Evolutionary conservation across 2,113 vertebrate genomes (phyloP).

Genomic region (Takifugu flavidus): DNA sequence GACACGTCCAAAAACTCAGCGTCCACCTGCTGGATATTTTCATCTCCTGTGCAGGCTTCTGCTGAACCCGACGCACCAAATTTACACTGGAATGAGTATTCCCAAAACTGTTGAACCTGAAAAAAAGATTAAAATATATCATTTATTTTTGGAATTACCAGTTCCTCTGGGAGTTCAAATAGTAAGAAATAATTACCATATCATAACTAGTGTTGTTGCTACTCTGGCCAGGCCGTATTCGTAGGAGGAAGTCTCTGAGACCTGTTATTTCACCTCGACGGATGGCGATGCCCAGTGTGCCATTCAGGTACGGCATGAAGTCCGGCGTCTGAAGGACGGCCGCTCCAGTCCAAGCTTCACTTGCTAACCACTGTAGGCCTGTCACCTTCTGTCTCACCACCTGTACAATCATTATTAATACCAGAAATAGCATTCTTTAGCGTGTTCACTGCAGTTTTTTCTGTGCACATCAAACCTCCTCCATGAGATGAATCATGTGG

Average conservation of each 20-base stretch:
- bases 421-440: too few relatives aligned
- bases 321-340: conserved; percentile 33
- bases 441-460: too few relatives aligned
- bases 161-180: too few relatives aligned
- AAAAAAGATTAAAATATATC: background rate
- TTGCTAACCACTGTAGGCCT: conserved; percentile 70
- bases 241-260: conserved; percentile 35
- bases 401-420: conserved; percentile 16
- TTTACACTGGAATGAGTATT: too few relatives aligned
- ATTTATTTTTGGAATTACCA: background rate
- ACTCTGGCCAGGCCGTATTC: conserved; percentile 27
- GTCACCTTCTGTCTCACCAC: conserved; percentile 61
- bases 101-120: conserved; percentile 41
- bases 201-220: conserved; percentile 16
- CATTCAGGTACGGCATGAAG: conserved; percentile 48
- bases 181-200: conserved; percentile 20
- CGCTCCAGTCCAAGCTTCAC: conserved; percentile 52
- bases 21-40: too few relatives aligned
- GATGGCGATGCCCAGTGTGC: conserved; percentile 62
- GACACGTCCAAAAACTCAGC: too few relatives aligned
- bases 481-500: conserved; percentile 45
- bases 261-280: conserved; percentile 61
- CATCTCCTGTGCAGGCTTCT: too few relatives aligned
- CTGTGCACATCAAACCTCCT: too few relatives aligned
- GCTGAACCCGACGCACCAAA: too few relatives aligned